Conservation (phyloP, 2,797 vertebrate genomes). For the Neosilurus hyrtlii region DNA sequence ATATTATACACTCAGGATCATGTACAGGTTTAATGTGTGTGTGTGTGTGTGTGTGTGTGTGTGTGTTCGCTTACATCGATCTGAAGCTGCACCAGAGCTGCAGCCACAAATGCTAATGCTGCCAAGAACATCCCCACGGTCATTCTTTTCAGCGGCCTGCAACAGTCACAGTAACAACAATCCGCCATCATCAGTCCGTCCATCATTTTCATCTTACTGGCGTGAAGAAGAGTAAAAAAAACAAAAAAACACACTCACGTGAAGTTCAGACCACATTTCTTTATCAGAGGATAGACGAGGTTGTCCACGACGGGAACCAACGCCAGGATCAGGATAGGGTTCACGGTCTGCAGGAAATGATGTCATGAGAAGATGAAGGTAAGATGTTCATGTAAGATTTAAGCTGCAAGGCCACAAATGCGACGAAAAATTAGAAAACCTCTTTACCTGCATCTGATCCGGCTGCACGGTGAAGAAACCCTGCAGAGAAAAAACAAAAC, state of each 20-base stretch:
- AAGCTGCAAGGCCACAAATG: too few species aligned
- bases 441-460: slow-evolving; percentile 94
- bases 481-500: slow-evolving; percentile 63
- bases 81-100: slow-evolving; percentile 86
- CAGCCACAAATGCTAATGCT: slow-evolving; percentile 84
- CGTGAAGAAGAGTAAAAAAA: not conserved
- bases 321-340: slow-evolving; percentile 85
- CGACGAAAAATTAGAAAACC: not conserved
- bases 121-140: slow-evolving; percentile 93
- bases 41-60: not conserved
- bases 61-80: slow-evolving; percentile 83
- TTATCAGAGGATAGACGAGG: slow-evolving; percentile 82
- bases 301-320: slow-evolving; percentile 85
- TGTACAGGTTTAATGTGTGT: not conserved
- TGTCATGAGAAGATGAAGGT: not conserved
- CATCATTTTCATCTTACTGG: not conserved
- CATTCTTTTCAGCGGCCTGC: slow-evolving; percentile 86
- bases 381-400: not conserved
- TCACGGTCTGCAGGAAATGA: slow-evolving; percentile 78
- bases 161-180: not conserved
- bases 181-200: not conserved
- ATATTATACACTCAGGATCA: too few species aligned
- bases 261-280: slow-evolving; percentile 88
- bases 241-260: slow-evolving; percentile 69
- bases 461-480: slow-evolving; percentile 81